Base-by-base conservation (phyloP, 2,797 vertebrate genomes). In the Crenichthys baileyi region DNA sequence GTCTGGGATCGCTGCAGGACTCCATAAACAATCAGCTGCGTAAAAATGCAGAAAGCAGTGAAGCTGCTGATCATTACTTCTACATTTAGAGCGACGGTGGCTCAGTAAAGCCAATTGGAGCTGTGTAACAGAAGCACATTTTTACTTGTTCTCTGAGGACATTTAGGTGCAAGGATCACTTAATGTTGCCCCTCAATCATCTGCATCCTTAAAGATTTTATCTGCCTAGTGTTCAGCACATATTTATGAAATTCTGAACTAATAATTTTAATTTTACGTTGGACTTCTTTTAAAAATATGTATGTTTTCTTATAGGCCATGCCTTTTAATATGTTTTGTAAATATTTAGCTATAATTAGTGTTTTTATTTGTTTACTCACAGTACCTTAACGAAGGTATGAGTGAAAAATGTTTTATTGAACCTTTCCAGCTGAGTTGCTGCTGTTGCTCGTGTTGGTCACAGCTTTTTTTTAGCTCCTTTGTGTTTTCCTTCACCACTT, bases 1-100 rank as follows among this genome's bases (percentile, higher is more conserved):
- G 87, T 18, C 73, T 94, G 39, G 93, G 93, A 2, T 93, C 93
- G 0, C 90, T 93, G 80, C 75, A 89, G 76, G 92, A 92, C 2
- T 95, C 93, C 2, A 94, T 94, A 79, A 91, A 93, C 36, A 41
- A 84, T 46, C 53, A 93, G 83, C 87, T 94, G 76, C 90, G 63
- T 9, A 85, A 88, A 55, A 90, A 90, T 87, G 71, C 73, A 2
- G 79, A 82, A 68, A 83, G 88, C 39, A 85, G 87, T 48, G 88
- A 88, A 0, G 48, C 61, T 0, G 6, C 75, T 0, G 91, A 93
- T 6, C 83, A 86, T 81, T 95, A 93, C 87, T 95, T 95, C 85
- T 95, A 87, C 86, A 95, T 95, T 73, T 95, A 82, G 90, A 16
- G n/a, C 24, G 24, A 16, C 1, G 0, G 24, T 29, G 15, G 24